Base-by-base conservation (phyloP, 2,113 vertebrate genomes). In the Prunella himalayana region DNA sequence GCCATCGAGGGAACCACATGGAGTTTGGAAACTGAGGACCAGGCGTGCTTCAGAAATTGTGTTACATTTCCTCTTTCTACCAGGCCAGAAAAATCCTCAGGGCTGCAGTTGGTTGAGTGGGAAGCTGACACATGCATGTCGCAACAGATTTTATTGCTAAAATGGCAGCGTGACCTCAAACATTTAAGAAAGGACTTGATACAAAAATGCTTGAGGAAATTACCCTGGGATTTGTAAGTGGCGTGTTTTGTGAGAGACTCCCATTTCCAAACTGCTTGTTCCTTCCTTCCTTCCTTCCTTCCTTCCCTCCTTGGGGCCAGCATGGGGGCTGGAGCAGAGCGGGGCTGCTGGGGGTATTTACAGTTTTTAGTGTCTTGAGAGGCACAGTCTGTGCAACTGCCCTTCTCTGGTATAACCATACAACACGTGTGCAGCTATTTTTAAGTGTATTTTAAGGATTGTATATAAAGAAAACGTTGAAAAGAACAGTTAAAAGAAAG, bases 21-120 rank as follows among this genome's bases (percentile, higher is more conserved):
- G 92, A 93, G 70, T 71, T 93, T 90, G 86, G 94, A 94, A 93
- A 88, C 54, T 37, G 97, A 98, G 97, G 97, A 97, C 96, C 96
- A 96, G 72, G 95, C 86, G 81, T 95, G 71, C 96, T 93, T 93
- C 95, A 96, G 96, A 94, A 95, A 93, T 95, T 79, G 85, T 63
- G 92, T 93, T 95, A 88, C 83, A 92, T 96, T 97, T 98, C 95
- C 94, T 97, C 97, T 97, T 97, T 91, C 96, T 95, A 50, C 97
- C 95, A 96, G 96, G 97, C 97, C 98, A 97, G 97, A 97, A 96
- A 96, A 97, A 94, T 97, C 98, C 98, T 98, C 98, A 98, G 97
- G 97, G 97, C 96, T 97, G 97, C 97, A 97, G 95, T 94, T 97
- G 97, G 94, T 96, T 96, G 95, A 97, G 96, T 97, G 97, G 97